A percentile compares a stretch with the other conserved stretches of the same genome.
phyloP scores from a whole-genome alignment of 2,797 vertebrate genomes.

The Silurus lanzhouensis region DNA sequence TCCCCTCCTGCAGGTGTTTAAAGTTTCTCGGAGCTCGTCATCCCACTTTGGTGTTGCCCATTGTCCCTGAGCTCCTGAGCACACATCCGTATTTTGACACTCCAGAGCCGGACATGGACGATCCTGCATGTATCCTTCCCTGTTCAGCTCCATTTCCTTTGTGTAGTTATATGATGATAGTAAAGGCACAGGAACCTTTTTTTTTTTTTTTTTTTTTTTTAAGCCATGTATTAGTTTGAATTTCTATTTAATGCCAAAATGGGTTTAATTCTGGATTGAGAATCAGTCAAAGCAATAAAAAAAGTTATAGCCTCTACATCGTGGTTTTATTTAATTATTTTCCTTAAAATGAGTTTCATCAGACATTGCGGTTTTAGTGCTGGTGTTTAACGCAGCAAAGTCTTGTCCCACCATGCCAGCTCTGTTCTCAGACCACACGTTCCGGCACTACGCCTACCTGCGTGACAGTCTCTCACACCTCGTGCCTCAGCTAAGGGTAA shows the following conservation, averaged over 20 bases:
- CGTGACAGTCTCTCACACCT: slow-evolving; percentile 96
- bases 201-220: neutral
- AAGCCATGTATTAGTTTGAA: neutral
- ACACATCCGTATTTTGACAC: slow-evolving; percentile 97
- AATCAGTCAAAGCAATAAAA: neutral
- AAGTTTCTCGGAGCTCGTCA: slow-evolving; percentile 92
- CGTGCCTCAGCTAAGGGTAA: slow-evolving; percentile 88
- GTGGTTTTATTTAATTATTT: neutral
- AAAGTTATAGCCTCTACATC: neutral
- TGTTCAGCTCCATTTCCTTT: neutral
- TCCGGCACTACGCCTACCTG: slow-evolving; percentile 94
- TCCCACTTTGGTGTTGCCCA: slow-evolving; percentile 88
- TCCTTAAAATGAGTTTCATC: slow-evolving; percentile 50
- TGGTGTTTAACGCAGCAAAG: slow-evolving; percentile 95
- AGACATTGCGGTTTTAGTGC: slow-evolving; percentile 96
- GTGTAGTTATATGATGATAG: neutral
- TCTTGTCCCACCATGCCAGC: slow-evolving; percentile 95
- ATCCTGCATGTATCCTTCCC: slow-evolving; percentile 93
- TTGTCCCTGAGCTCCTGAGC: slow-evolving; percentile 94
- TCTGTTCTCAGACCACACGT: slow-evolving; percentile 95
- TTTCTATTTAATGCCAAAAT: neutral
- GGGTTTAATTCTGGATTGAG: neutral
- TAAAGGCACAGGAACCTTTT: neutral
- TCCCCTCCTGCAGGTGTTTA: slow-evolving; percentile 78
- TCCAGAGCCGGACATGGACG: slow-evolving; percentile 97